Base-by-base conservation (phyloP, 2,888 invertebrate species). In the Antheraea yamamai region DNA sequence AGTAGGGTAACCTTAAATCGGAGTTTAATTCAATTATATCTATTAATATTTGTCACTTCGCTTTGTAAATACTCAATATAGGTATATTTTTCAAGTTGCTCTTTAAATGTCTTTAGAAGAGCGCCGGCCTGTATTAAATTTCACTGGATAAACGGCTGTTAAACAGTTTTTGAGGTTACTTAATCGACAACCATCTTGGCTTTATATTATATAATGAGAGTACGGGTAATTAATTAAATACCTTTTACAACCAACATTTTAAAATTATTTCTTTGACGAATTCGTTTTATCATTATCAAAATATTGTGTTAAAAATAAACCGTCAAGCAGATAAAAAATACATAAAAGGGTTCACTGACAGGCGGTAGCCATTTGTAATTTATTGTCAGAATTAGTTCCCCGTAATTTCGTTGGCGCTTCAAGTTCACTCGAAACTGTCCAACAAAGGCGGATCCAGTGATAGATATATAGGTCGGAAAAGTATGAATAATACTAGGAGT, bases 21-120 rank as follows among this genome's bases (percentile, higher is more conserved):
- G 35, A 68, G 68, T 68, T 35, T 35, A 68, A 68, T 35, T 68
- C 35, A 35, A 35, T 68, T 68, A 30, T 18, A 68, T 4, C 18
- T 68, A 30, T 66, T 35, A 68, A 35, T 68, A 35, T 35, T 68
- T 35, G 39, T 75, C 16, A 73, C 39, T 75, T 26, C 10, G 72
- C 58, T 58, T 16, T 58, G 66, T 68, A 74, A 75, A 61, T 61
- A 72, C 71, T 75, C 23, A 64, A 66, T 30, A 1, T 4, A 58
- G n/a, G n/a, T 26, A 71, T 70, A 55, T 0, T 30, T 30, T 78
- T 74, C 66, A 30, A 68, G 14, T 7, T 68, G 14, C 35, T 30
- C 35, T 35, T 68, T 0, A 35, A 61, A 61, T 55, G 3, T 23
- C 18, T 10, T 61, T 61, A 12, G n/a, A 23, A 23, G 23, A 23